Base-by-base conservation (phyloP, 2,888 invertebrate genomes). In the Sphaerophoria rueppellii region DNA sequence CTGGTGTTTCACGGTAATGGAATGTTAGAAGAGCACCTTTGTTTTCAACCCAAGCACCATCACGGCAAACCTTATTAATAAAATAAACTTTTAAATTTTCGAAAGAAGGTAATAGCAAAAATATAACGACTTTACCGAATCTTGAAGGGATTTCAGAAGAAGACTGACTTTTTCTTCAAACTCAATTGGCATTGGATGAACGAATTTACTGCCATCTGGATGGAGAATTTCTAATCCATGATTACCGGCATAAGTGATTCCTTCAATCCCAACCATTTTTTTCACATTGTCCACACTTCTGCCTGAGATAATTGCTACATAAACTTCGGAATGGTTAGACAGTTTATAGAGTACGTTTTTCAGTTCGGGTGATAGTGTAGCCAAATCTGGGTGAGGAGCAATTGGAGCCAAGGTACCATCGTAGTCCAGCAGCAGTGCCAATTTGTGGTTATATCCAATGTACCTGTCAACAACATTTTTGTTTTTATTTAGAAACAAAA, bases 11-110 rank as follows among this genome's bases (percentile, higher is more conserved):
- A 7, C 97, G 94, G 92, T 95, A 97, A 91, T 97, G 97, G 93
- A 96, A 97, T 3, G 97, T 97, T 50, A 97, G 92, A 6, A 97
- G 92, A 0, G 97, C 96, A 0, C 97, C 97, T 90, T 97, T 97
- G 92, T 97, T 97, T 91, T 97, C 97, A 7, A 97, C 97, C 97
- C 97, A 97, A 0, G 97, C 97, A 4, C 97, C 97, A 88, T 97
- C 96, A 87, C 93, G 94, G 90, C 97, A 97, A 4, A 97, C 95
- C 95, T 95, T 87, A 32, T 32, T 14, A 4, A n/a, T 24, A 24
- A 24, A 24, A 24, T 24, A 24, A 24, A 24, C 24, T 24, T 24
- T 24, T 2, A 24, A 24, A 24, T 24, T 24, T 24, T 24, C 24
- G 24, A 24, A 24, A 24, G 2, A 24, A 24, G 24, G 24, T 24